A percentile compares a stretch with the other conserved stretches of the same genome.
These are phyloP conservation scores for Smutsia gigantea DNA, from an alignment of 2,797 vertebrate genomes.

Conservation along the genomic window DNA sequence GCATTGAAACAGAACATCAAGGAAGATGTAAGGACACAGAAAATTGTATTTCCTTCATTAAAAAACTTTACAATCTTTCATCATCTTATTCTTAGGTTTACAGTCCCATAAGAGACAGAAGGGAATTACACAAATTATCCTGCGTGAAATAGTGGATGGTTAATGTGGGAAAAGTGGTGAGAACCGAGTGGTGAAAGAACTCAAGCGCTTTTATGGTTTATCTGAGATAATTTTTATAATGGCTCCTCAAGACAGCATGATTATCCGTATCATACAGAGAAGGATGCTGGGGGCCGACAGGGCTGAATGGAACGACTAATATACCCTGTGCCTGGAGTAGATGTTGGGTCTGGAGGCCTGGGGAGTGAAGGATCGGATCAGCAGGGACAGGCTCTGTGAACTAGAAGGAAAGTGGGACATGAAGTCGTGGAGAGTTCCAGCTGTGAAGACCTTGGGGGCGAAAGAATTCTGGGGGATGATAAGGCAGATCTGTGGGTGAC, in stretches of 20 bases:
- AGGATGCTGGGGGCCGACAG: background rate
- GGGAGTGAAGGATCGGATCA: background rate
- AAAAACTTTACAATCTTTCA: background rate
- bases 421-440: fast-evolving
- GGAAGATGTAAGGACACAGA: background rate
- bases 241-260: background rate
- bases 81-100: background rate
- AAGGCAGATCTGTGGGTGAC: background rate
- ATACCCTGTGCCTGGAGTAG: background rate
- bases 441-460: background rate
- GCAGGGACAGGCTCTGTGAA: background rate
- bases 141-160: background rate
- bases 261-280: background rate
- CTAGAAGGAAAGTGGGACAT: background rate
- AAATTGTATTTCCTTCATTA: background rate
- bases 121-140: background rate
- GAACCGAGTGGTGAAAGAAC: background rate
- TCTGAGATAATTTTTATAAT: background rate
- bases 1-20: background rate
- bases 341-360: background rate
- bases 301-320: background rate
- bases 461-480: background rate
- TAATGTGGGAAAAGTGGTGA: background rate
- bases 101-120: background rate
- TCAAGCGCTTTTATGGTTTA: background rate